phyloP scores from a whole-genome alignment of 1,140 invertebrate genomes.

The Panonychus citri region DNA sequence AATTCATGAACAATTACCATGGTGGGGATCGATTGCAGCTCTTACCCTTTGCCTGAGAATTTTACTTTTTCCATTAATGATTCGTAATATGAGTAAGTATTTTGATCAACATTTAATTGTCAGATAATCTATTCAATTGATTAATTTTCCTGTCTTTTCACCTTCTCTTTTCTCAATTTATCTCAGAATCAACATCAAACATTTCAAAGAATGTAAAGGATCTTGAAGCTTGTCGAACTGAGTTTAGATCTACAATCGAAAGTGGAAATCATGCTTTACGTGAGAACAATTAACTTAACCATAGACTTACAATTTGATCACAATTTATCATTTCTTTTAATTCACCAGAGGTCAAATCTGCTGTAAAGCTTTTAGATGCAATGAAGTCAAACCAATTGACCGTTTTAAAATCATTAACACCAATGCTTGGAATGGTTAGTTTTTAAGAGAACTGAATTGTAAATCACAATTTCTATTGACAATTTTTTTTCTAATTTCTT shows the following conservation, averaged over 20 bases:
- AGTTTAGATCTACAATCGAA: background rate
- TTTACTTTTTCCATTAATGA: constrained; percentile 54
- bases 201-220: background rate
- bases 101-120: background rate
- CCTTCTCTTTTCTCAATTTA: no score
- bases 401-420: background rate
- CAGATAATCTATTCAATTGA: no score
- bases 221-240: background rate
- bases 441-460: background rate
- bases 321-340: background rate
- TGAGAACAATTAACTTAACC: no score
- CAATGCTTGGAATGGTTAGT: background rate
- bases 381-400: background rate
- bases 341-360: background rate
- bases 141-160: no score
- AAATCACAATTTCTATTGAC: no score
- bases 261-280: background rate
- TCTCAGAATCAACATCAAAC: background rate
- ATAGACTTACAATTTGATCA: no score
- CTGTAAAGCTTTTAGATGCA: background rate
- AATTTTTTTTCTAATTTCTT: background rate
- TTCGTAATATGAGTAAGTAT: constrained; percentile 37
- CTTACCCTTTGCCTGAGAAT: constrained; percentile 49
- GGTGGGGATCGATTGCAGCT: constrained; percentile 65
- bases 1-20: constrained; percentile 34